Conservation (phyloP, 2,113 vertebrate genomes). For the Odocoileus hemionus region DNA sequence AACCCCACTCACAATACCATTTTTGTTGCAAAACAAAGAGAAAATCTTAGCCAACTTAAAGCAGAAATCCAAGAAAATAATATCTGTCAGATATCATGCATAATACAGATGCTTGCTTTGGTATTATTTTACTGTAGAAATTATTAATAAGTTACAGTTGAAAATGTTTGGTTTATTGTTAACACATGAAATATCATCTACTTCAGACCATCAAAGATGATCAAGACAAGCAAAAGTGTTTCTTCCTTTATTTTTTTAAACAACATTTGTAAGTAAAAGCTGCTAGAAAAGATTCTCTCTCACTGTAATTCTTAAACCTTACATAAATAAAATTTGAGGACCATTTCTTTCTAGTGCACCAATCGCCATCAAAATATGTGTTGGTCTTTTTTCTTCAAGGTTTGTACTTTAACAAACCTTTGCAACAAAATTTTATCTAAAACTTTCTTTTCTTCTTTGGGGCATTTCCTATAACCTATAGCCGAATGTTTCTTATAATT, state of each 20-base stretch:
- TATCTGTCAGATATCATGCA: neutral
- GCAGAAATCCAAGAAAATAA: neutral
- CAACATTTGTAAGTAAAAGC: neutral
- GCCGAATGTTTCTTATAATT: neutral
- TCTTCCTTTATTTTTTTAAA: neutral
- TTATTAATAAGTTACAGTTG: neutral
- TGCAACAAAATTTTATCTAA: constrained; percentile 9
- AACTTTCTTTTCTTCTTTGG: neutral
- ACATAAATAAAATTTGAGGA: neutral
- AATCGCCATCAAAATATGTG: neutral
- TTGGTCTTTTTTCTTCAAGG: neutral
- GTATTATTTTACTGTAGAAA: neutral
- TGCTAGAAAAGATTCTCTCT: neutral
- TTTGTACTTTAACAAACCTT: neutral
- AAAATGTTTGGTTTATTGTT: neutral
- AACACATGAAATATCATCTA: neutral
- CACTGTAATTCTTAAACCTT: neutral
- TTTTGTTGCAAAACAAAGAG: neutral
- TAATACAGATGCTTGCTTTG: neutral
- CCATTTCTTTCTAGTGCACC: neutral
- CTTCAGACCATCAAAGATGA: neutral
- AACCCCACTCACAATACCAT: neutral
- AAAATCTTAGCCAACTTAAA: neutral
- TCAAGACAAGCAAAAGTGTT: neutral
- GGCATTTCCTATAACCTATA: neutral